phyloP scores from a whole-genome alignment of 2,113 vertebrate genomes.

The Meriones unguiculatus region DNA sequence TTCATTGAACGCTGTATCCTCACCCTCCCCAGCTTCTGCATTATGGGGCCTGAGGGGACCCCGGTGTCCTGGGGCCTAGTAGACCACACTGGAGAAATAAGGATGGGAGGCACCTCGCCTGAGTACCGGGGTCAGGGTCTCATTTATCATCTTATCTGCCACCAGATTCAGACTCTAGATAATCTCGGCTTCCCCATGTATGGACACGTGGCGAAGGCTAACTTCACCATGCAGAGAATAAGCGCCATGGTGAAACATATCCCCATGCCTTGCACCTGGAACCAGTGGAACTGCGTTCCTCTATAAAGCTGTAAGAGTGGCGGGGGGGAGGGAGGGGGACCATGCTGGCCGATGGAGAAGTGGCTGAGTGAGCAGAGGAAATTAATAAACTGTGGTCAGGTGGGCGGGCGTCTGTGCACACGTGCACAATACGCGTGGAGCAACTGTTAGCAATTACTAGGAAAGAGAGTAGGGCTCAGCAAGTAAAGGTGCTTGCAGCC shows the following conservation, averaged over 20 bases:
- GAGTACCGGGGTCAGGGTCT: constrained; percentile 1
- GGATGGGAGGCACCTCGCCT: constrained; percentile 35
- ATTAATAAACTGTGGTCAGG: not conserved
- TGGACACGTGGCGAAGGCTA: not conserved
- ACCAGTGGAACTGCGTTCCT: constrained; percentile 59
- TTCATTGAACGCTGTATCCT: constrained; percentile 60
- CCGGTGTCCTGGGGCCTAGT: constrained; percentile 55
- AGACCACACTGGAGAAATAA: constrained; percentile 68
- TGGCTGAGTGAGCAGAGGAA: not conserved
- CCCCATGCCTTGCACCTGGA: not conserved
- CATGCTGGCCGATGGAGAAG: not conserved
- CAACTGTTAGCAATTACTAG: not conserved
- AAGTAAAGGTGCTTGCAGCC: not conserved
- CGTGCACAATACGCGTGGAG: not conserved
- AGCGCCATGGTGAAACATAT: fast-evolving
- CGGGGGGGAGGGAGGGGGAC: fast-evolving
- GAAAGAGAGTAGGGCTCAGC: not conserved
- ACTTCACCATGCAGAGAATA: not conserved
- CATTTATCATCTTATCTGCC: fast-evolving
- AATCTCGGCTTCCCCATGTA: not conserved
- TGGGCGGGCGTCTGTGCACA: not conserved
- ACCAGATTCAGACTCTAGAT: fast-evolving
- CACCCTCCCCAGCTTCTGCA: constrained; percentile 44
- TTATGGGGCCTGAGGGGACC: constrained; percentile 11
- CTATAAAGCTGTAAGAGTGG: not conserved